Base-by-base conservation (phyloP, 2,797 vertebrate genomes). In the Tokudaia tokunoshimensis region DNA sequence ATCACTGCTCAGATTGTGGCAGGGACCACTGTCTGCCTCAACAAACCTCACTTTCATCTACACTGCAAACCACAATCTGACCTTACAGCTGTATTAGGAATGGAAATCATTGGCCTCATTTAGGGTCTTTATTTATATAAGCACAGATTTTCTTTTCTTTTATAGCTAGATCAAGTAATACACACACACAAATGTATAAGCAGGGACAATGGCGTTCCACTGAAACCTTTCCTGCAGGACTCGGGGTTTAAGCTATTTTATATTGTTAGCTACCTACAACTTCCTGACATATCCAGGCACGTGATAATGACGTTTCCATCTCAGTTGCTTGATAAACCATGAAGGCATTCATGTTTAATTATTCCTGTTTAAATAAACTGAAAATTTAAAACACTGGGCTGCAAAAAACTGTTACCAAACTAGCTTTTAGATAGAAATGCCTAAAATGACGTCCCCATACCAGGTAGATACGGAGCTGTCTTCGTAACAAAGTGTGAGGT, bases 211-310 rank as follows among this genome's bases (percentile, higher is more conserved):
- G 26, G 31, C 76, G 72, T 92, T 91, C 76, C 75, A 92, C 82
- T 81, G 87, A 59, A 89, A 89, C 86, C 91, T 96, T 94, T 96
- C 96, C 97, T 94, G 92, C 29, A 75, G 9, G n/a, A 78, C 17
- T 93, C 88, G 96, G 10, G 24, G 90, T 86, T 96, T 94, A 79
- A 82, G 24, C 82, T 13, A 57, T 98, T 96, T 97, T 97, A 96
- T 67, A 92, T 0, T 90, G 82, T 79, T 52, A 86, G 76, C 13
- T 41, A 44, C 19, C 65, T 85, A 22, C 55, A 92, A 65, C 70
- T 87, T 93, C 89, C 17, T 83, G 95, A 57, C 22, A 22, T 47
- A 72, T 57, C 20, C 76, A 93, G 95, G 29, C 20, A 95, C 94
- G 93, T 96, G 87, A 63, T 55, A 72, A 31, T 84, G 9, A 29